Conservation (phyloP, 2,797 vertebrate species). For the Fistularia tabacaria region DNA sequence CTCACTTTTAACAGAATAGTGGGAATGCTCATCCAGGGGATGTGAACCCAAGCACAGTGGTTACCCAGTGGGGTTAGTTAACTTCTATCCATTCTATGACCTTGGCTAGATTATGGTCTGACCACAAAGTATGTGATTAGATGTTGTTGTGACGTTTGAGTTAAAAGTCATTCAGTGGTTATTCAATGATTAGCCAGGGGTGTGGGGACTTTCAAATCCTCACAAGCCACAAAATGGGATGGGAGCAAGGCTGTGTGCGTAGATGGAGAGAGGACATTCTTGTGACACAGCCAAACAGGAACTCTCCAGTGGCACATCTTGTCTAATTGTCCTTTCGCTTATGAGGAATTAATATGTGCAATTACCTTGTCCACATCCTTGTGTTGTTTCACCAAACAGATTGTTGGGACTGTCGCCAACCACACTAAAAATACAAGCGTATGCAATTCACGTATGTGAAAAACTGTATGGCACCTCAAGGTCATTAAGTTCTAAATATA, state of each 20-base stretch:
- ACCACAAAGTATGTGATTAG: slow-evolving; percentile 2
- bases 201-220: slow-evolving; percentile 39
- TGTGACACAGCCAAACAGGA: slow-evolving; percentile 55
- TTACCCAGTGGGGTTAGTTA: slow-evolving; percentile 22
- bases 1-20: slow-evolving; percentile 17
- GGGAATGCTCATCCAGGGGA: not conserved
- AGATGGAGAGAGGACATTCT: slow-evolving; percentile 41
- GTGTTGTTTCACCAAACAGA: slow-evolving; percentile 31
- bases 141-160: slow-evolving; percentile 21
- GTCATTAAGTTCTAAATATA: slow-evolving; percentile 12
- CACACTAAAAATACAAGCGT: slow-evolving; percentile 16
- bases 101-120: slow-evolving; percentile 23
- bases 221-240: slow-evolving; percentile 44
- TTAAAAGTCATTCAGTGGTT: slow-evolving; percentile 47
- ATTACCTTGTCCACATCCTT: slow-evolving; percentile 40
- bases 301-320: slow-evolving; percentile 39
- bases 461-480: slow-evolving; percentile 5
- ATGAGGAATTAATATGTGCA: slow-evolving; percentile 14
- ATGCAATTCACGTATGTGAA: slow-evolving; percentile 4
- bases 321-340: slow-evolving; percentile 25
- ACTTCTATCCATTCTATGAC: slow-evolving; percentile 13
- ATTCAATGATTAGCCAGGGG: slow-evolving; percentile 60
- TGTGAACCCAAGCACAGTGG: slow-evolving; percentile 34
- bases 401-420: slow-evolving; percentile 40
- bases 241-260: slow-evolving; percentile 19